Conservation (phyloP, 2,888 invertebrate species). For the Lymantria monacha region DNA sequence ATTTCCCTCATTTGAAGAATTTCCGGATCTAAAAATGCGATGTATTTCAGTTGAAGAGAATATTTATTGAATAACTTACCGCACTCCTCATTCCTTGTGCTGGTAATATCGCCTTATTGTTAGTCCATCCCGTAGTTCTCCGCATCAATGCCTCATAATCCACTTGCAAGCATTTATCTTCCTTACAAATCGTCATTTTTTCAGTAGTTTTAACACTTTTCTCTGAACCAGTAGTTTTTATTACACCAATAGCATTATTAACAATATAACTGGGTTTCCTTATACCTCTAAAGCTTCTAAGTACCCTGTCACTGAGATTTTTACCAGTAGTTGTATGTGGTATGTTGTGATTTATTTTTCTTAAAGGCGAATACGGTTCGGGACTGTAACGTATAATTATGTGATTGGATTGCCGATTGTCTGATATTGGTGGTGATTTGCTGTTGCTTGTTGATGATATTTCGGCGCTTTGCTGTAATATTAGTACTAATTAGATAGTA, state of each 20-base stretch:
- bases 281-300: constrained; percentile 47
- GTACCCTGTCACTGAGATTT: constrained; percentile 15
- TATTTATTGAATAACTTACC: constrained; percentile 16
- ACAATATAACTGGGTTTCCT: constrained; percentile 25
- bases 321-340: neutral
- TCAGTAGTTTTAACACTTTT: constrained; percentile 7
- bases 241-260: constrained; percentile 21
- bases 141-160: constrained; percentile 5
- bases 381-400: constrained; percentile 35
- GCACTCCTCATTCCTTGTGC: constrained; percentile 1
- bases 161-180: constrained; percentile 11
- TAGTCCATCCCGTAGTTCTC: constrained; percentile 9
- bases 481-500: too few relatives aligned
- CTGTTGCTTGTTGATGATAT: constrained; percentile 46
- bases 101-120: constrained; percentile 1
- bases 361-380: constrained; percentile 20
- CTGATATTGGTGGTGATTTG: constrained; percentile 49
- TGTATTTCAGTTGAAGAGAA: too few relatives aligned
- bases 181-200: constrained; percentile 4
- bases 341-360: constrained; percentile 4
- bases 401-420: constrained; percentile 44
- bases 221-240: constrained; percentile 11
- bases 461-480: constrained; percentile 45
- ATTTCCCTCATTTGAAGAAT: too few relatives aligned
- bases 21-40: too few relatives aligned